Evolutionary conservation across 2,888 invertebrate species (phyloP).

Genomic region (Rhorus exstirpatorius): DNA sequence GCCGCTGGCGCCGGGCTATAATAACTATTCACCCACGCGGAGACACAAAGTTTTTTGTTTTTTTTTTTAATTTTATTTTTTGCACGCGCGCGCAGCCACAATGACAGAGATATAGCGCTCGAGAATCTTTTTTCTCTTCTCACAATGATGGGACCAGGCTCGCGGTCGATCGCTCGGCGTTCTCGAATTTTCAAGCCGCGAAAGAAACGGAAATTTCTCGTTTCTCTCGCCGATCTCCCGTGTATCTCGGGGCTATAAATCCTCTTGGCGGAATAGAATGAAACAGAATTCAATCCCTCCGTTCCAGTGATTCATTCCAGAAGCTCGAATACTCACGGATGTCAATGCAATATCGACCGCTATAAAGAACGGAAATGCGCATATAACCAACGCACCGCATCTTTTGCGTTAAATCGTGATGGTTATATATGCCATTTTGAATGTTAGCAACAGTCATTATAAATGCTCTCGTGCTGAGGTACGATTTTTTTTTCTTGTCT

Average conservation of each 20-base stretch:
- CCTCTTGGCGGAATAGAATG: slow-evolving; percentile 37
- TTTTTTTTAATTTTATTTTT: slow-evolving; percentile 20
- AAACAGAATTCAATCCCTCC: slow-evolving; percentile 14
- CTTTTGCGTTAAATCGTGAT: not conserved
- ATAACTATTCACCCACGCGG: slow-evolving; percentile 82
- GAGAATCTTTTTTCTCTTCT: slow-evolving; percentile 5
- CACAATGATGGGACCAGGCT: slow-evolving; percentile 27
- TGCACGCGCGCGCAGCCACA: slow-evolving; percentile 36
- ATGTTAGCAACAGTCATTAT: not conserved
- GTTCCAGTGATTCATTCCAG: slow-evolving; percentile 50
- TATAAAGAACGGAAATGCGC: slow-evolving; percentile 1
- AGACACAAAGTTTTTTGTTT: slow-evolving; percentile 66
- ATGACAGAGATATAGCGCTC: slow-evolving; percentile 27
- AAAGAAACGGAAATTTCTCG: slow-evolving; percentile 51
- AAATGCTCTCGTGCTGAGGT: slow-evolving; percentile 8
- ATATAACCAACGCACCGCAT: not conserved
- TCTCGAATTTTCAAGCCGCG: slow-evolving; percentile 38
- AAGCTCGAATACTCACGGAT: slow-evolving; percentile 44
- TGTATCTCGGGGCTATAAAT: slow-evolving; percentile 52
- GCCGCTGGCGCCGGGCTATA: slow-evolving; percentile 82
- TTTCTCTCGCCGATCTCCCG: slow-evolving; percentile 36
- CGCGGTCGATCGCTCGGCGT: slow-evolving; percentile 25
- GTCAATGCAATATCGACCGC: slow-evolving; percentile 33
- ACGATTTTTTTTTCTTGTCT: slow-evolving; percentile 27
- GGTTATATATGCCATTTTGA: not conserved